A percentile compares a stretch with the other conserved stretches of the same genome.
phyloP scores from a whole-genome alignment of 1,140 invertebrate genomes.

The Sycophaga agraensis region DNA sequence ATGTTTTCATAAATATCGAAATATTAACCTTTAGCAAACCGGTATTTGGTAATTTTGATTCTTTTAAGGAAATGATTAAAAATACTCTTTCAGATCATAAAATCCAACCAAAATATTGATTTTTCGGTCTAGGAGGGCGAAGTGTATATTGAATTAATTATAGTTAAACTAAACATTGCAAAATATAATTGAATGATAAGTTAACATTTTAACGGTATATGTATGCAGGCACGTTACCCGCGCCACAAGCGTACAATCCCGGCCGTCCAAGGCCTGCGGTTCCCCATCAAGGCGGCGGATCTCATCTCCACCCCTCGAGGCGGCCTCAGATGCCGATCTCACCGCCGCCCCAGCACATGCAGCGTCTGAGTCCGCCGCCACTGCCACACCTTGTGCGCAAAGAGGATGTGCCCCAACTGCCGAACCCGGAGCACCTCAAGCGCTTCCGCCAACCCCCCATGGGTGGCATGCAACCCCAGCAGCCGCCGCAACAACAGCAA shows the following conservation, averaged over 20 bases:
- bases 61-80: too few species aligned
- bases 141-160: too few species aligned
- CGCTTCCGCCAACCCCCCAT: slow-evolving; percentile 47
- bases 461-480: slow-evolving; percentile 18
- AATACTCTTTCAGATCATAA: too few species aligned
- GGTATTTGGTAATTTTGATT: too few species aligned
- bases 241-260: slow-evolving; percentile 38
- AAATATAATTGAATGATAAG: too few species aligned
- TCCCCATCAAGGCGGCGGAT: too few species aligned
- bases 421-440: neutral
- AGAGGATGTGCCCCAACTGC: neutral
- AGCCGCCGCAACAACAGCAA: slow-evolving; percentile 33
- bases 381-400: slow-evolving; percentile 16
- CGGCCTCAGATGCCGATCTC: slow-evolving; percentile 27
- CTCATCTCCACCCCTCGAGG: slow-evolving; percentile 42
- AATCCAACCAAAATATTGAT: too few species aligned
- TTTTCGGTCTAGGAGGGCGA: too few species aligned
- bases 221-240: slow-evolving; percentile 44
- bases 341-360: slow-evolving; percentile 39
- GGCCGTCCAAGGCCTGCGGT: too few species aligned
- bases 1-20: too few species aligned
- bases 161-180: too few species aligned
- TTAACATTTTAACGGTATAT: neutral
- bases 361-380: slow-evolving; percentile 58
- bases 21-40: too few species aligned